These are phyloP conservation scores for Scyliorhinus canicula DNA, from an alignment of 2,797 vertebrate genomes.

Conservation along the genomic window DNA sequence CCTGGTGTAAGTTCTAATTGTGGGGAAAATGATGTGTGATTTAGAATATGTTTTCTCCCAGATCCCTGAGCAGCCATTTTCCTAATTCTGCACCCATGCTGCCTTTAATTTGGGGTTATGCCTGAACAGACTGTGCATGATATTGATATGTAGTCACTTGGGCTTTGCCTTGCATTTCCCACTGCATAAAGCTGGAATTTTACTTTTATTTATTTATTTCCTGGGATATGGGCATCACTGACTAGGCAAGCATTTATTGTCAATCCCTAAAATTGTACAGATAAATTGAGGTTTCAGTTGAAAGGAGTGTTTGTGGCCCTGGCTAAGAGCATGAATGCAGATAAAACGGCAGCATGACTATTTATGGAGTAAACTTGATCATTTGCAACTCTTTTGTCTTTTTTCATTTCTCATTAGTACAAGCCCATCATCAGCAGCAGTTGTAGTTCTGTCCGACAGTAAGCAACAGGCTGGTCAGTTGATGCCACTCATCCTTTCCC, in stretches of 20 bases:
- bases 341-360: background rate
- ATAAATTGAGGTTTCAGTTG: background rate
- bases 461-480: conserved; percentile 72
- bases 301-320: background rate
- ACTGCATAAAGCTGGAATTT: background rate
- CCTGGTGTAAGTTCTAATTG: background rate
- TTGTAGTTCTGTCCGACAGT: conserved; percentile 80
- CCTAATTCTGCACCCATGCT: background rate
- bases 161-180: background rate
- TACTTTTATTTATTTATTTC: too few relatives aligned
- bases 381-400: conserved; percentile 16
- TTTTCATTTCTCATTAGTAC: conserved; percentile 68
- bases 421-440: conserved; percentile 98
- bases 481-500: conserved; percentile 67
- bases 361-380: background rate
- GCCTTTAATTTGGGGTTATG: background rate
- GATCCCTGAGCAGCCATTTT: background rate
- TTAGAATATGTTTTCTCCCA: background rate
- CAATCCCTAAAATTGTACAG: too few relatives aligned
- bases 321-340: background rate
- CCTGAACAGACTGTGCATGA: background rate
- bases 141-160: background rate
- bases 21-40: background rate
- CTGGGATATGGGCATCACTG: too few relatives aligned
- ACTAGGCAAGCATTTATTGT: too few relatives aligned